Percentiles rank a stretch among this genome's conserved stretches.
Conservation (phyloP, 2,888 invertebrate species). For the Hoplodrina ambigua region DNA sequence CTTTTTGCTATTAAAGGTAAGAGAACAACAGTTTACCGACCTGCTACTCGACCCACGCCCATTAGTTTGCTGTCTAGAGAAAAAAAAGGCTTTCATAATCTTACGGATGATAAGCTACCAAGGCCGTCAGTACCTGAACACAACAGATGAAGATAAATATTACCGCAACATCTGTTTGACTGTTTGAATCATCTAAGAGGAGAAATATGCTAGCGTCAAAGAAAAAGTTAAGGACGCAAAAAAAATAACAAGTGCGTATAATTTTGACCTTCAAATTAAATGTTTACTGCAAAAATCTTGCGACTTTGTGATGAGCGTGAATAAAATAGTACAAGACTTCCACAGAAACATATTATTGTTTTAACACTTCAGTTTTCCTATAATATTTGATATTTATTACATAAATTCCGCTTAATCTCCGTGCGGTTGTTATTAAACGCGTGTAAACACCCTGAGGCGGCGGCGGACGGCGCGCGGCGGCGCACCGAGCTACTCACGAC, state of each 20-base stretch:
- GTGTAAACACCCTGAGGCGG: constrained; percentile 51
- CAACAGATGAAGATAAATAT: constrained; percentile 30
- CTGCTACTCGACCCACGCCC: constrained; percentile 14
- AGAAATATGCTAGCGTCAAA: neutral
- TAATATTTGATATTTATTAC: constrained; percentile 49
- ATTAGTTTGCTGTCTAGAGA: constrained; percentile 1
- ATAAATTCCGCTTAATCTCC: constrained; percentile 50
- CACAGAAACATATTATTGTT: constrained; percentile 32
- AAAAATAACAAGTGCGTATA: neutral
- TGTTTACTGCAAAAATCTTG: constrained; percentile 1
- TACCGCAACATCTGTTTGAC: constrained; percentile 22
- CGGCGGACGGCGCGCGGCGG: constrained; percentile 22
- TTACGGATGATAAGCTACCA: constrained; percentile 34
- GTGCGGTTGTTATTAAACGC: constrained; percentile 28
- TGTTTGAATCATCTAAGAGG: neutral
- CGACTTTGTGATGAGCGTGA: neutral
- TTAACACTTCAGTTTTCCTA: constrained; percentile 41
- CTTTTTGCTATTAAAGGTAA: constrained; percentile 6
- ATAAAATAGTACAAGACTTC: constrained; percentile 10
- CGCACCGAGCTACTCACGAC: constrained; percentile 19
- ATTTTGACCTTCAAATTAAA: neutral
- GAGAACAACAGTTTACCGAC: constrained; percentile 2
- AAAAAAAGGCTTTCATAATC: constrained; percentile 9
- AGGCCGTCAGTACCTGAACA: constrained; percentile 14
- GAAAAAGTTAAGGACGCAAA: constrained; percentile 9